A percentile compares a stretch with the other conserved stretches of the same genome.
phyloP scores from a whole-genome alignment of 1,140 invertebrate species.

The Coenobita brevimanus region DNA sequence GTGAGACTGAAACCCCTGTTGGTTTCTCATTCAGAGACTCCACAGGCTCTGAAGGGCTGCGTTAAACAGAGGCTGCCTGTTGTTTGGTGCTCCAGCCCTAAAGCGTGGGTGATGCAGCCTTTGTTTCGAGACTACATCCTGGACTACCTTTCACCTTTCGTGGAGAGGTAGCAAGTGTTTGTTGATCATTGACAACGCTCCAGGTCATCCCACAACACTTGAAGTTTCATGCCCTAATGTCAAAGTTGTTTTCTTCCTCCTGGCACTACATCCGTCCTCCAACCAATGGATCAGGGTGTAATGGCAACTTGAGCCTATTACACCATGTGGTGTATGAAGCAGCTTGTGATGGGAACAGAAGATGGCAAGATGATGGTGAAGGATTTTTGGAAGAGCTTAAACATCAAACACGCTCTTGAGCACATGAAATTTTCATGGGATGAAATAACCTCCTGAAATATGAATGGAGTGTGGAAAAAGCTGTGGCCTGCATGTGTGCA shows the following conservation, averaged over 20 bases:
- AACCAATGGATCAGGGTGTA: too few relatives aligned
- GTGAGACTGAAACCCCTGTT: neutral
- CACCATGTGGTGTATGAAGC: neutral
- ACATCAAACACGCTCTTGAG: neutral
- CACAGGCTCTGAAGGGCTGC: neutral
- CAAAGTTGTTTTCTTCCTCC: neutral
- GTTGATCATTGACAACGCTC: too few relatives aligned
- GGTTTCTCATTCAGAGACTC: neutral
- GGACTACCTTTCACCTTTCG: constrained; percentile 8
- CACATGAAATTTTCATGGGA: neutral
- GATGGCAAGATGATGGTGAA: neutral
- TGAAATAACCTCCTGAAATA: neutral
- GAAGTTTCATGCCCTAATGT: neutral
- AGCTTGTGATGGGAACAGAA: neutral
- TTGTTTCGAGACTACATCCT: neutral
- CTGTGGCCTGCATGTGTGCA: neutral
- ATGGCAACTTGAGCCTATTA: neutral
- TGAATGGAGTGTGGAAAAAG: constrained; percentile 9
- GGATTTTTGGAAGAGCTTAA: neutral
- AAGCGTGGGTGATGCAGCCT: neutral
- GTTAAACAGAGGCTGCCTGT: constrained; percentile 13
- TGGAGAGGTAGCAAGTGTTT: neutral
- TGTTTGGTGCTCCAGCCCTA: neutral
- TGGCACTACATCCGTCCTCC: too few relatives aligned
- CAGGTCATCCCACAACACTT: too few relatives aligned